Conservation (phyloP, 1,140 invertebrate genomes). For the Antheraea mylitta region DNA sequence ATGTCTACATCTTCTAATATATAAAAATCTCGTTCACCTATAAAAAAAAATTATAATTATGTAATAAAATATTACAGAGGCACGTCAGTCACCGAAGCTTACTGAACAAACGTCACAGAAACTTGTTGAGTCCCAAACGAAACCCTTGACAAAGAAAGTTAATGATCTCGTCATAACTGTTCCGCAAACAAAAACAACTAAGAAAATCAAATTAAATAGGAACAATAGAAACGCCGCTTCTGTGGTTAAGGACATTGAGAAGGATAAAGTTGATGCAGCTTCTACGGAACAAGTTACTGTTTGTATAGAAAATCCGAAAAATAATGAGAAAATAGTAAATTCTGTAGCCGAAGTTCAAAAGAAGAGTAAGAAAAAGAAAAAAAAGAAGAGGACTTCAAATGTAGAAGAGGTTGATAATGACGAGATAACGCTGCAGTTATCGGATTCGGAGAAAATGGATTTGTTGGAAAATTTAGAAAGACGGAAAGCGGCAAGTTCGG, state of each 20-base stretch:
- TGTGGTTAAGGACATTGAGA: constrained; percentile 2
- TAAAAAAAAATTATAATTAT: no score
- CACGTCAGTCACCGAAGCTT: background rate
- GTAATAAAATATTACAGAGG: background rate
- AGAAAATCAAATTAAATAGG: constrained; percentile 73
- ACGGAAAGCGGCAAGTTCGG: constrained; percentile 39
- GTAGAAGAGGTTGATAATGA: constrained; percentile 63
- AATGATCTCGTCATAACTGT: constrained; percentile 63
- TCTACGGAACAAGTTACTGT: background rate
- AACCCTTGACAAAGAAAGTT: constrained; percentile 46
- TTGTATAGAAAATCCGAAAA: background rate
- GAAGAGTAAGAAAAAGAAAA: constrained; percentile 31
- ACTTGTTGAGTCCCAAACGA: background rate
- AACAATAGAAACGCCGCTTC: constrained; percentile 36
- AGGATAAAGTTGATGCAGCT: background rate
- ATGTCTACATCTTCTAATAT: no score
- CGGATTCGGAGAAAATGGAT: constrained; percentile 76
- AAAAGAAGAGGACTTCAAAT: constrained; percentile 49
- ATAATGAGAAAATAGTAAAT: background rate
- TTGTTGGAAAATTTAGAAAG: constrained; percentile 67
- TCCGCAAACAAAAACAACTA: constrained; percentile 42
- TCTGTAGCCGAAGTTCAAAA: constrained; percentile 1
- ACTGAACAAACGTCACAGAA: background rate
- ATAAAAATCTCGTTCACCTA: no score
- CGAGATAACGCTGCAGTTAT: constrained; percentile 72